Percentiles rank a stretch among this genome's conserved stretches.
Conservation (phyloP, 1,140 invertebrate genomes). For the Atta cephalotes region DNA sequence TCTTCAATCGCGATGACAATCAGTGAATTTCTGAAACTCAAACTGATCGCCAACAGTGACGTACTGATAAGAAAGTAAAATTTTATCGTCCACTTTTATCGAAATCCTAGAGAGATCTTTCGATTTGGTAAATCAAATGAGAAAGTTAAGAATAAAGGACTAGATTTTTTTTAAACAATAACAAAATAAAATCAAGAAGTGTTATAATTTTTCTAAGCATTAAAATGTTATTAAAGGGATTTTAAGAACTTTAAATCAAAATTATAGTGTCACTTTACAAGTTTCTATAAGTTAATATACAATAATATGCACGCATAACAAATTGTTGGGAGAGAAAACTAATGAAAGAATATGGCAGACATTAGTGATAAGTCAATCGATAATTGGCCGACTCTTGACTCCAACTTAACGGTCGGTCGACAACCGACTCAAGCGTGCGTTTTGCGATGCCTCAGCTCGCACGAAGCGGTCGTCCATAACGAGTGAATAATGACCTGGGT, state of each 20-base stretch:
- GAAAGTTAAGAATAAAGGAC: not conserved
- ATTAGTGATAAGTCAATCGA: conserved; percentile 10
- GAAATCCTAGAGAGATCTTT: not conserved
- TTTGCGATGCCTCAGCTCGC: conserved; percentile 29
- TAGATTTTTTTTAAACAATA: not conserved
- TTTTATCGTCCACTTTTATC: not conserved
- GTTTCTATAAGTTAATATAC: not conserved
- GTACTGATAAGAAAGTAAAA: not conserved
- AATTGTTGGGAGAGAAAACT: not conserved
- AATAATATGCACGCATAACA: not conserved
- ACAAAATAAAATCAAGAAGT: not conserved
- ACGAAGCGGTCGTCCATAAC: conserved; percentile 44
- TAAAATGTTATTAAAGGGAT: not conserved
- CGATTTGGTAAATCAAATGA: not conserved
- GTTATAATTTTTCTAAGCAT: not conserved
- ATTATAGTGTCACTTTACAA: not conserved
- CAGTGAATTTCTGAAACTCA: not conserved
- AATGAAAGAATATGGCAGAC: not conserved
- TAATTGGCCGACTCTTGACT: not conserved
- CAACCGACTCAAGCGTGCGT: conserved; percentile 9
- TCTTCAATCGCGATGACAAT: not conserved
- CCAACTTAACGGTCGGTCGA: not conserved
- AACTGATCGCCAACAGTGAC: not conserved
- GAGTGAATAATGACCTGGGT: conserved; percentile 79
- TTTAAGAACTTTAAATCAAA: not conserved